phyloP scores from a whole-genome alignment of 1,140 invertebrate genomes.

The Oedothorax gibbosus region DNA sequence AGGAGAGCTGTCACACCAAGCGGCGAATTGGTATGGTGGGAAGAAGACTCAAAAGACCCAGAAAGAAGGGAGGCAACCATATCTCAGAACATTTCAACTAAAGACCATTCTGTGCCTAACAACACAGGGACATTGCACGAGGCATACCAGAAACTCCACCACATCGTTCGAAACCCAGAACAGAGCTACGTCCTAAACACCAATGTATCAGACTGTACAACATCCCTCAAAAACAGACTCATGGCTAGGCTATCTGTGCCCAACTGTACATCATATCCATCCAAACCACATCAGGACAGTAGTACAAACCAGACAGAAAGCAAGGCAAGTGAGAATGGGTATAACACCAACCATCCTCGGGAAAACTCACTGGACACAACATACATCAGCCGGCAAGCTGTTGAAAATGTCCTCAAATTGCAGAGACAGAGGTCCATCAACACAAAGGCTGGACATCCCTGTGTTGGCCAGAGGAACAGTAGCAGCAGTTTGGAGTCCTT shows the following conservation, averaged over 20 bases:
- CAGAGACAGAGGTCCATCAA: conserved; percentile 63
- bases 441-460: conserved; percentile 47
- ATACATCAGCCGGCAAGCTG: conserved; percentile 78
- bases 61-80: not conserved
- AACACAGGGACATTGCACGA: not conserved
- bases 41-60: conserved; percentile 30
- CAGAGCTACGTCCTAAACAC: not conserved
- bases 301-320: not conserved
- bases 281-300: not conserved
- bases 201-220: not conserved
- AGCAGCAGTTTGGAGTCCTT: conserved; percentile 68
- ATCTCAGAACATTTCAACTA: not conserved
- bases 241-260: conserved; percentile 24
- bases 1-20: conserved; percentile 56
- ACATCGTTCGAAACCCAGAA: conserved; percentile 3
- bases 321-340: not conserved
- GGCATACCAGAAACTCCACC: conserved; percentile 15
- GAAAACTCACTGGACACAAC: conserved; percentile 18
- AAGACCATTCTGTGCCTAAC: conserved; percentile 3
- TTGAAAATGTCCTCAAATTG: conserved; percentile 69
- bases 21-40: conserved; percentile 49
- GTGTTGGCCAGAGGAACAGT: conserved; percentile 67
- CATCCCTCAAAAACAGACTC: conserved; percentile 3
- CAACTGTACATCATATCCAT: conserved; percentile 8
- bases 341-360: not conserved